Evolutionary conservation across 2,113 vertebrate genomes (phyloP), one percentile per base, ranked within the genome.

Genomic region (Caloenas nicobarica): DNA sequence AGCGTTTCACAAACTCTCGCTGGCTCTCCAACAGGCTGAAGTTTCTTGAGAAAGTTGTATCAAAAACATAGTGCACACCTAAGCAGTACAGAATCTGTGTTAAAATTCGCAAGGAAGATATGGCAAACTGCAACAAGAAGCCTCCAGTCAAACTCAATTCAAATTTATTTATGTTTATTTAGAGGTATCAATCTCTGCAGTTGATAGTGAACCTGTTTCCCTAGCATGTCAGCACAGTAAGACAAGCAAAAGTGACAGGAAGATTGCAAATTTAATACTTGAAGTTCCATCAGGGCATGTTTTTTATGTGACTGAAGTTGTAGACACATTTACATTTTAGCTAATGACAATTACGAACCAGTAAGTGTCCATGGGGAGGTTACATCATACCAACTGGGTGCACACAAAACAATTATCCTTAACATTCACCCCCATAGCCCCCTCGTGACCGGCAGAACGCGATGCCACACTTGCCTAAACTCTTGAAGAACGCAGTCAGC

Each of bases 21-120:
- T 99, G 99, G 95, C 98, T 99, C 96, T 99, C 99, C 34, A 99
- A 50, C 16, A 99, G 97, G 92, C 99, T 99, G 97, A 99, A 99
- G 84, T 98, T 99, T 71, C 99, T 98, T 28, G 99, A 98, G 73
- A 99, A 99, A 50, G 98, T 97, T 0, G 99, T 99, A 79, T 99
- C 99, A n/a, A 99, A 99, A 62, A 99, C 99, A 15, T 98, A 96
- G 97, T 99, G 98, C 28, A 98, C 99, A 15, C 99, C 99, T 99
- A 69, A 42, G 12, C 36, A 73, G 65, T 8, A 70, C 3, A 89
- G 83, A 34, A 77, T 7, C 38, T 13, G 29, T 10, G 62, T 88
- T 56, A 89, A 6, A 62, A 46, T 6, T 24, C 56, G 16, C 46
- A n/a, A 13, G 33, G 33, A 36, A 53, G 10, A 54, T 0, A 7